Conservation (phyloP, 2,797 vertebrate species). For the Pangasius krempfi region DNA sequence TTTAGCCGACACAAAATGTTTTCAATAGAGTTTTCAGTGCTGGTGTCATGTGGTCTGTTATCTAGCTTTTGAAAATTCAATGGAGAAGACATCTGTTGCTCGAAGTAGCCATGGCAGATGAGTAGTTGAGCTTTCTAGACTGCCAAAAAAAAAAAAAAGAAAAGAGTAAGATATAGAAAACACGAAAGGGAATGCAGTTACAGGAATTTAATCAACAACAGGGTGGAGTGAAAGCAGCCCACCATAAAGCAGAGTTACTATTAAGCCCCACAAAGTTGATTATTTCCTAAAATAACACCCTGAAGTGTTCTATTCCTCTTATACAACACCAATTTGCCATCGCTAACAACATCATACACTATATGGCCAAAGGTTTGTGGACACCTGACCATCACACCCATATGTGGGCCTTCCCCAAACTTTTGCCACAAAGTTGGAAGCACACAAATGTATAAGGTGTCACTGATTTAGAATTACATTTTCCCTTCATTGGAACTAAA, state of each 20-base stretch:
- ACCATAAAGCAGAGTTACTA: neutral
- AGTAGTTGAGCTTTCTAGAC: constrained; percentile 10
- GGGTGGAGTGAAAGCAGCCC: neutral
- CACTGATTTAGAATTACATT: too few species aligned
- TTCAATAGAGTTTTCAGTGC: neutral
- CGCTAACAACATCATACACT: neutral
- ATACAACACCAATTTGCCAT: neutral
- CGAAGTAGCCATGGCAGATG: neutral
- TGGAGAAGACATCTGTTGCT: constrained; percentile 24
- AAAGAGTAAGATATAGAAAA: neutral
- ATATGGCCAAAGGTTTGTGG: too few species aligned
- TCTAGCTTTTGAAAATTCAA: constrained; percentile 6
- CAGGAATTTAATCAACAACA: neutral
- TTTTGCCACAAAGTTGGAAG: too few species aligned
- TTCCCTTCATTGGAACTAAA: too few species aligned
- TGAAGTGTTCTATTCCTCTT: neutral
- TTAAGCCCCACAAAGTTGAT: neutral
- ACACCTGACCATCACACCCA: too few species aligned
- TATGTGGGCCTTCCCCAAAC: too few species aligned
- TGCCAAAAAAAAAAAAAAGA: neutral
- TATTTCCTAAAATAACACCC: neutral
- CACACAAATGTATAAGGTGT: too few species aligned
- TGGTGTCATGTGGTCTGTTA: neutral
- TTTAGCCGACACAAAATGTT: neutral
- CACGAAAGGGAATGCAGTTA: neutral